Conservation (phyloP, 2,113 vertebrate genomes). For the Pachycephala philippinensis region DNA sequence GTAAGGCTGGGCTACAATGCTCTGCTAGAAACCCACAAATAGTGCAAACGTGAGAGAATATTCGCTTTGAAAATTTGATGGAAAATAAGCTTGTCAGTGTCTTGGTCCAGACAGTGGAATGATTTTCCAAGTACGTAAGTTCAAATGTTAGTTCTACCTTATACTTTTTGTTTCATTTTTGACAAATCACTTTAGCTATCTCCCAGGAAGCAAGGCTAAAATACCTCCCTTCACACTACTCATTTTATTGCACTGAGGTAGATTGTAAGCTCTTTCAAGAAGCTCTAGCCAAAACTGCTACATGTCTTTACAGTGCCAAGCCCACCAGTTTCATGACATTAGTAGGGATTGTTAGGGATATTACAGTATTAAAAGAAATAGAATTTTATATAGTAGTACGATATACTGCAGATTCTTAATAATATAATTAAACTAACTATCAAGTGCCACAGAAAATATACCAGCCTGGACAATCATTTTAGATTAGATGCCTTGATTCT, state of each 20-base stretch:
- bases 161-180: neutral
- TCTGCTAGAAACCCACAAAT: neutral
- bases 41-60: accelerated
- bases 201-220: neutral
- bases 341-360: neutral
- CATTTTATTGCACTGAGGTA: neutral
- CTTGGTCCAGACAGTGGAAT: neutral
- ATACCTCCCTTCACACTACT: accelerated
- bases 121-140: neutral
- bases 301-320: neutral
- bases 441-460: neutral
- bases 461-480: neutral
- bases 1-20: neutral
- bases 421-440: neutral
- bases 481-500: neutral
- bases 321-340: neutral
- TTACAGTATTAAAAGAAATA: neutral
- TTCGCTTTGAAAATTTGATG: neutral
- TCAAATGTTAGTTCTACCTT: neutral
- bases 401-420: neutral
- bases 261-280: neutral
- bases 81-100: neutral
- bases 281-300: neutral
- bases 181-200: neutral
- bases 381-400: neutral